Conservation (phyloP, 2,888 invertebrate species). For the Drosophila greeni region DNA sequence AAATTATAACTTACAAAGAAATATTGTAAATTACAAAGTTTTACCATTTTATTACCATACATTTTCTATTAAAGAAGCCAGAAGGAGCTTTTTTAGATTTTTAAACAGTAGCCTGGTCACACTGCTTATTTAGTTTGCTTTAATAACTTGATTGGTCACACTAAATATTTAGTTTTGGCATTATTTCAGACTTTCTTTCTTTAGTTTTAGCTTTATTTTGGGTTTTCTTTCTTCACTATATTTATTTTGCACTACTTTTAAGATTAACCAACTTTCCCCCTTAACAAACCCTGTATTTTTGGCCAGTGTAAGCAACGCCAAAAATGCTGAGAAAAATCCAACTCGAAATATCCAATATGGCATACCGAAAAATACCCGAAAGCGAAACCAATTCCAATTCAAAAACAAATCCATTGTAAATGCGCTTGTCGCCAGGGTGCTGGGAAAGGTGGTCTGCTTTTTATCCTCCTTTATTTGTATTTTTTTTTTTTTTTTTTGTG, state of each 20-base stretch:
- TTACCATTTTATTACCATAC: neutral
- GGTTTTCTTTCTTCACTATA: neutral
- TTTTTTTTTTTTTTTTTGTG: neutral
- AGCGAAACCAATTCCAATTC: conserved; percentile 47
- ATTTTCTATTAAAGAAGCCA: too few relatives aligned
- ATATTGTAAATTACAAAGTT: too few relatives aligned
- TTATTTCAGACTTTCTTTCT: too few relatives aligned
- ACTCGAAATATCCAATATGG: conserved; percentile 29
- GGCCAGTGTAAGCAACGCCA: conserved; percentile 6
- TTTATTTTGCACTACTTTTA: neutral
- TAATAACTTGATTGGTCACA: too few relatives aligned
- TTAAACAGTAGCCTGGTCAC: neutral
- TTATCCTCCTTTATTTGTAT: neutral
- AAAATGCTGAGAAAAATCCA: conserved; percentile 9
- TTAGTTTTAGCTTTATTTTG: neutral
- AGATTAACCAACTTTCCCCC: neutral
- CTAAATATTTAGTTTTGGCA: too few relatives aligned
- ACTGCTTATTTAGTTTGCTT: too few relatives aligned
- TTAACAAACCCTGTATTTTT: neutral
- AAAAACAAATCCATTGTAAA: conserved; percentile 66
- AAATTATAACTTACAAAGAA: too few relatives aligned
- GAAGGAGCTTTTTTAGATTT: too few relatives aligned
- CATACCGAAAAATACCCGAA: conserved; percentile 38
- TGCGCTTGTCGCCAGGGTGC: conserved; percentile 34
- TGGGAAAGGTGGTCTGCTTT: conserved; percentile 13